Evolutionary conservation across 2,888 invertebrate genomes (phyloP).

Genomic region (Pyralis farinalis): DNA sequence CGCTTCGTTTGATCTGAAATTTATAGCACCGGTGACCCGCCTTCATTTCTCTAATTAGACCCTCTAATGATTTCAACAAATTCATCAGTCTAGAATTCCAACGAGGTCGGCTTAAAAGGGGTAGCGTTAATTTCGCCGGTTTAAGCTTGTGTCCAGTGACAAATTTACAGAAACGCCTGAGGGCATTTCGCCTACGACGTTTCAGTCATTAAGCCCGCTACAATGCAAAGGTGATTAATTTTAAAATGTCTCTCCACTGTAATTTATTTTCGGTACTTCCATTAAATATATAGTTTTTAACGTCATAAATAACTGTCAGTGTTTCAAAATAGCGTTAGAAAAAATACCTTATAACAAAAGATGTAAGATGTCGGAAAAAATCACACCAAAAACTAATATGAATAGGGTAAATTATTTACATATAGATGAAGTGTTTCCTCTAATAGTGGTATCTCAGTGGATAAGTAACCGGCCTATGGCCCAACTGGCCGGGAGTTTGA

Average conservation of each 20-base stretch:
- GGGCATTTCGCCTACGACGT: constrained; percentile 2
- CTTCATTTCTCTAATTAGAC: constrained; percentile 1
- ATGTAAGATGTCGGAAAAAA: too few species aligned
- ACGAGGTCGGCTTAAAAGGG: constrained; percentile 14
- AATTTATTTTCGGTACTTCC: not conserved
- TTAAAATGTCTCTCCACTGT: constrained; percentile 4
- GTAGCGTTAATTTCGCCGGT: constrained; percentile 15
- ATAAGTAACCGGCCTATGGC: too few species aligned
- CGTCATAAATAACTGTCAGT: too few species aligned
- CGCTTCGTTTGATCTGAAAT: not conserved
- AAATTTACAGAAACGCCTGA: constrained; percentile 6
- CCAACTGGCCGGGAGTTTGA: too few species aligned
- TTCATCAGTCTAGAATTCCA: constrained; percentile 19
- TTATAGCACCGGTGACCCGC: not conserved
- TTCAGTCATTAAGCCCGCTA: constrained; percentile 2
- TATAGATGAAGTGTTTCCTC: too few species aligned
- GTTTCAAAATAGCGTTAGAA: too few species aligned
- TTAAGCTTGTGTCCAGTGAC: constrained; percentile 9
- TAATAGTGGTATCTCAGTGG: too few species aligned
- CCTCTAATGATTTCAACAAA: constrained; percentile 13
- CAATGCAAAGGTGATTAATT: constrained; percentile 7
- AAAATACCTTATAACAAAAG: too few species aligned
- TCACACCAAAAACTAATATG: too few species aligned
- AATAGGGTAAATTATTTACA: too few species aligned
- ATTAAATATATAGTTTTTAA: too few species aligned